Evolutionary conservation across 2,113 vertebrate species (phyloP), one percentile per base, ranked within the genome.

Genomic region (Atherinomorus stipes): DNA sequence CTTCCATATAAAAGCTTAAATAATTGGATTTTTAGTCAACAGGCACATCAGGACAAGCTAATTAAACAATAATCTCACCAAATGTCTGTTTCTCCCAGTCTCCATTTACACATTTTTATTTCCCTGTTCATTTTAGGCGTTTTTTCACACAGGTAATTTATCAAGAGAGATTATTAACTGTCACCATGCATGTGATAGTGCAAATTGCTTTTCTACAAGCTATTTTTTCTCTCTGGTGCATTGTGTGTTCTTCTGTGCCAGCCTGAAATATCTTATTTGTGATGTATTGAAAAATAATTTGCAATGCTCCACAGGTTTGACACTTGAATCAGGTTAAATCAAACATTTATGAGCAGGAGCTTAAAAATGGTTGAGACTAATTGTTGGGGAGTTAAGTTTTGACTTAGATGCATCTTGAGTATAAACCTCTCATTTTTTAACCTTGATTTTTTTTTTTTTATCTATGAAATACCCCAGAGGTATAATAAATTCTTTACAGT

Each of bases 111-210:
- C 26, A 26, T 71, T 66, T 76, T 63, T 71, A 58, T 74, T 83
- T 71, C 44, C 19, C 28, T 61, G 45, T 73, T 86, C 25, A 6
- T 81, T 89, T 80, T 61, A 23, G 31, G 44, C 40, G 51, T 57
- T 76, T 83, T 83, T 34, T 34, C 60, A 88, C 64, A 62, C 31
- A 45, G 44, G 67, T 80, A 74, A 89, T 89, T 75, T 72, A 85
- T 86, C 60, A 84, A 62, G 45, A 75, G 31, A 57, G 58, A 79
- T 82, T 75, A 85, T 88, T 71, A 85, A 73, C 72, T 76, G 81
- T 53, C 71, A 70, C 45, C 2, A 10, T 40, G 42, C 42, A 61
- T 47, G 44, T 73, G 49, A 74, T 68, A 49, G 44, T 13, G n/a
- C 49, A 78, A 78, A 65, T 66, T 66, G 61, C 78, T 80, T 85